Percentiles rank a stretch among this genome's conserved stretches.
These are phyloP conservation scores for Aleiodes leptofemur DNA, from an alignment of 2,888 invertebrate species.

Conservation along the genomic window DNA sequence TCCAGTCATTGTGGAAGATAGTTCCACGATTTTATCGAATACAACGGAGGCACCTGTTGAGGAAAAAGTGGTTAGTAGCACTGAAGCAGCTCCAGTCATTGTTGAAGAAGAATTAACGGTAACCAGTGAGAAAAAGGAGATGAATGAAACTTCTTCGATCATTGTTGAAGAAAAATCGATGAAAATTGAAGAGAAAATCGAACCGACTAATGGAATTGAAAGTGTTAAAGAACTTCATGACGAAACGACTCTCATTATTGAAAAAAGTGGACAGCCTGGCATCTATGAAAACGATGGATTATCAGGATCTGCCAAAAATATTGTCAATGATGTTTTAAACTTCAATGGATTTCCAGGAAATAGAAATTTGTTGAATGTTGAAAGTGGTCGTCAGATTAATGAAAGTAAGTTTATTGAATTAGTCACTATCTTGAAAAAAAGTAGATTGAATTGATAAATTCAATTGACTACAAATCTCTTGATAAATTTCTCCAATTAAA, in stretches of 20 bases:
- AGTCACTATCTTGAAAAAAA: too few species aligned
- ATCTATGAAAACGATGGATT: slow-evolving; percentile 52
- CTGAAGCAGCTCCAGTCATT: too few species aligned
- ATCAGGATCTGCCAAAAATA: slow-evolving; percentile 59
- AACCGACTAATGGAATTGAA: slow-evolving; percentile 35
- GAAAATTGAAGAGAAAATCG: neutral
- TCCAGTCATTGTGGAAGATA: neutral
- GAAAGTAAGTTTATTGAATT: slow-evolving; percentile 59
- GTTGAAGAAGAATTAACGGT: too few species aligned
- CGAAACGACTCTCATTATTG: neutral
- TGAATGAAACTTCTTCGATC: too few species aligned
- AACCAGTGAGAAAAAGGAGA: too few species aligned
- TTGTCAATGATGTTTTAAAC: slow-evolving; percentile 56
- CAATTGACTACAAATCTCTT: too few species aligned
- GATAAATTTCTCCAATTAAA: too few species aligned
- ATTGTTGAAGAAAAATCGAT: neutral
- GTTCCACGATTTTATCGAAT: too few species aligned
- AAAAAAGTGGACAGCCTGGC: slow-evolving; percentile 54
- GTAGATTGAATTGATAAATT: too few species aligned
- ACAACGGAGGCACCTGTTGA: too few species aligned
- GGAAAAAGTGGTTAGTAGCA: too few species aligned
- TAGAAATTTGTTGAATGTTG: slow-evolving; percentile 68
- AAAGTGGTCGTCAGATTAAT: slow-evolving; percentile 58
- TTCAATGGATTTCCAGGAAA: slow-evolving; percentile 65
- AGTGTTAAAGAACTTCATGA: slow-evolving; percentile 37